Evolutionary conservation across 2,113 vertebrate species (phyloP).

Genomic region (Paramisgurnus dabryanus): DNA sequence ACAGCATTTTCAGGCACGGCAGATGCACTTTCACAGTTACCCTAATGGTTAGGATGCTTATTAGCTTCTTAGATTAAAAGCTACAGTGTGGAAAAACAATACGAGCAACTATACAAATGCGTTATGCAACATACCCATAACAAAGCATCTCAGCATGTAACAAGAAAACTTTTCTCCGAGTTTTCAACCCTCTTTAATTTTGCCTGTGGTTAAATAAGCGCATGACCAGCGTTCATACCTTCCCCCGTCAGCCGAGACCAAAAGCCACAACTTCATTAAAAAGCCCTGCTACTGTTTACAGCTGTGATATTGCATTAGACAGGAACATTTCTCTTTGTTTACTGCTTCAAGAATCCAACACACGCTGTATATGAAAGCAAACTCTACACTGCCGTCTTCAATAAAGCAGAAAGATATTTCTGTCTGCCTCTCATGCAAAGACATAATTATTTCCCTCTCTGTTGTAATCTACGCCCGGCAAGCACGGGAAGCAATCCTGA

Average conservation of each 20-base stretch:
- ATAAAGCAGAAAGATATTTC: conserved; percentile 49
- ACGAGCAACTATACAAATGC: not conserved
- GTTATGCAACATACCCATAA: not conserved
- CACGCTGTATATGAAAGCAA: conserved; percentile 64
- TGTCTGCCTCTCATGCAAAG: conserved; percentile 48
- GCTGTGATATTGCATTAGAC: conserved; percentile 48
- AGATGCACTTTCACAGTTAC: too few relatives aligned
- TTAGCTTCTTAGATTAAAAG: too few relatives aligned
- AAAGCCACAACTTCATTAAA: conserved; percentile 52
- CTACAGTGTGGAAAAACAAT: too few relatives aligned
- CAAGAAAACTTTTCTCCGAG: not conserved
- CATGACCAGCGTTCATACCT: conserved; percentile 27
- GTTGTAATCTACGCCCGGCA: conserved; percentile 71
- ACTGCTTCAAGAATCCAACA: conserved; percentile 64
- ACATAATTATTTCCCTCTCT: conserved; percentile 74
- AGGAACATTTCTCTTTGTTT: conserved; percentile 63
- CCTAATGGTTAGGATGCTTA: too few relatives aligned
- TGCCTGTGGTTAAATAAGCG: conserved; percentile 41
- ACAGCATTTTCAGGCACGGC: too few relatives aligned
- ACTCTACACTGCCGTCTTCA: conserved; percentile 54
- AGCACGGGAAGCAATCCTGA: conserved; percentile 72
- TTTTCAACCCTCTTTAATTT: conserved; percentile 20
- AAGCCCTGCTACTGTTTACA: conserved; percentile 38
- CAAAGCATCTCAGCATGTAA: not conserved
- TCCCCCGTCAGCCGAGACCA: conserved; percentile 39